Evolutionary conservation across 2,888 invertebrate species (phyloP), one percentile per base, ranked within the genome.

Genomic region (Beris morrisii): DNA sequence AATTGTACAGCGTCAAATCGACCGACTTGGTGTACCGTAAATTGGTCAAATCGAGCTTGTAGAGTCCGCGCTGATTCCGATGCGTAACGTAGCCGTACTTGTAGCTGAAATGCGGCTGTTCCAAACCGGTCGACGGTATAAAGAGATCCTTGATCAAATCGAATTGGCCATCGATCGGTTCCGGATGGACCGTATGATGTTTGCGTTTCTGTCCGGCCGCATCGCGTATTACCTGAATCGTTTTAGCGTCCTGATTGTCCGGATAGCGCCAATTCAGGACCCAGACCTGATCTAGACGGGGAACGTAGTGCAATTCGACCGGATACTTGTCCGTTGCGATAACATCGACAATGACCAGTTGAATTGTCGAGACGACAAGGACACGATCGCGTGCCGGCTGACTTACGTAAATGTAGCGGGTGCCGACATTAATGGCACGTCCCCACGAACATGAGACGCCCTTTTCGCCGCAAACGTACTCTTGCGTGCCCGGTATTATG

Each of bases 11-110:
- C 4, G 87, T 85, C 67, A 91, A 82, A 79, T 90, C 90, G 9
- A 90, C 86, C 61, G 87, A 87, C 73, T 87, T 84, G 52, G 86
- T 86, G 76, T 90, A 90, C 73, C 88, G 83, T 83, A 90, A 84
- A 75, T 88, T 87, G 55, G 85, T 84, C 74, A 90, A 79, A 78
- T 90, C 89, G 64, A 91, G 79, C 77, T 90, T 90, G 79, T 88
- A 89, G 74, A 90, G 83, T 22, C 88, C 89, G 66, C 88, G 81
- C 74, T 89, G 88, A 75, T 88, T 87, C 65, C 85, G 85, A 77
- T 90, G 90, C 48, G 87, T 87, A 52, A 89, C 89, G 77, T 90
- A 91, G 48, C 88, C 90, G 76, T 88, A 89, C 73, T 87, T 86
- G 80, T 87, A 89, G 73, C 78, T 81, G 72, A 80, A 82, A 72